Base-by-base conservation (phyloP, 2,113 vertebrate species). In the Pteropus alecto region DNA sequence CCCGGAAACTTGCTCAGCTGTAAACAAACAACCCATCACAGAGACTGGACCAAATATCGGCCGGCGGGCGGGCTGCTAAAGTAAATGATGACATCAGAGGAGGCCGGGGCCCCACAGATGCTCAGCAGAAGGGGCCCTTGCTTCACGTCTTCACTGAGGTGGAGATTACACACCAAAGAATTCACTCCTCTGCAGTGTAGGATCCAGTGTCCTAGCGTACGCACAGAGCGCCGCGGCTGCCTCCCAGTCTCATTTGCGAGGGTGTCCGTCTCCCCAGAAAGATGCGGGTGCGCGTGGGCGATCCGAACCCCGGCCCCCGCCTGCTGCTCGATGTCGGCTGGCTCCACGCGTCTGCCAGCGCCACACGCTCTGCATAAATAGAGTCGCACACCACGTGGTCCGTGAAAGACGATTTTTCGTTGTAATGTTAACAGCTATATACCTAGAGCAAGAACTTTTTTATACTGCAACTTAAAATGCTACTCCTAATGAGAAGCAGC, bases 1-100 rank as follows among this genome's bases (percentile, higher is more conserved):
- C 24, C 90, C 78, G 61, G 28, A 96, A 95, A 97, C 73, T 92
- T 58, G 81, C 88, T 84, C 61, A 67, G 87, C 14, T n/a, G 71
- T 94, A 97, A 97, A 95, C 65, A 98, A 96, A 97, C 84, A 87
- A 92, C 35, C 41, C 33, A 26, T 67, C 60, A 18, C 14, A 92
- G 77, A 86, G 58, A 46, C 74, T 68, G 84, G 93, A 83, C 96
- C 88, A 93, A 97, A 96, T 28, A 82, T 70, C 43, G 38, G 79
- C 67, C 33, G 19, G 11, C 5, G 48, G 74, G 95, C 65, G 35
- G 54, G 83, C 94, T 38, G 1, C 88, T 93, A 92, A 33, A 95
- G 54, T 67, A 94, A 48, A 89, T 90, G 89, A 83, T 41, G 74
- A 67, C 67, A 84, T 87, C 1, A 26, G 73, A 54, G 85, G 7